phyloP scores from a whole-genome alignment of 2,113 vertebrate genomes.

The Lutjanus erythropterus region DNA sequence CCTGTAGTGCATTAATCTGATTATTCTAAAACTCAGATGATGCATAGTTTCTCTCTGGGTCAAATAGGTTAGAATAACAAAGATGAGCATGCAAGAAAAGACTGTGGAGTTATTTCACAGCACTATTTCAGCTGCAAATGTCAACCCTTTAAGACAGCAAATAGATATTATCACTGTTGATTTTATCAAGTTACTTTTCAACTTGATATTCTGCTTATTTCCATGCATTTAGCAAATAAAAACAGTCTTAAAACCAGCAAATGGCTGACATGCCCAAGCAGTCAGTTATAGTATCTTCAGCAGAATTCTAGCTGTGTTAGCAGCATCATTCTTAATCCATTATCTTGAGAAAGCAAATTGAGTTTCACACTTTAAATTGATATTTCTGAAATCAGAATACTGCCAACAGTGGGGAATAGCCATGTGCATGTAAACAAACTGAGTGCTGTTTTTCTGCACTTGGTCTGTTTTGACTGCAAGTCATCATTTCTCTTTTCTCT shows the following conservation, averaged over 20 bases:
- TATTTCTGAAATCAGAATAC: neutral
- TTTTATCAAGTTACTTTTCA: neutral
- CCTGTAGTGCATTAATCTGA: neutral
- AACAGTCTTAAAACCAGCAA: neutral
- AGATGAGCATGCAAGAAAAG: neutral
- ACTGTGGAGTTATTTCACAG: neutral
- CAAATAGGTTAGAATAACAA: neutral
- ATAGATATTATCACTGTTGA: neutral
- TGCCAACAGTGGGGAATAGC: neutral
- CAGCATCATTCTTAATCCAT: neutral
- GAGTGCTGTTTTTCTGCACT: neutral
- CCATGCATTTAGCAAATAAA: neutral
- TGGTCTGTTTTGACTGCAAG: neutral
- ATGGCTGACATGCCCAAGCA: neutral
- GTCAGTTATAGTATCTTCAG: neutral
- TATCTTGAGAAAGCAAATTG: neutral
- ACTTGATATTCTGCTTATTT: neutral
- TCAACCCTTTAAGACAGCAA: neutral
- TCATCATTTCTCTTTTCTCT: neutral
- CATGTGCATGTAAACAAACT: neutral
- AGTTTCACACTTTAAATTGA: neutral
- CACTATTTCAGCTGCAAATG: neutral
- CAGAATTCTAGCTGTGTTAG: neutral
- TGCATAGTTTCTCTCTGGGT: neutral
- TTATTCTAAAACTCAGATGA: neutral